Percentiles rank a stretch among this genome's conserved stretches.
Evolutionary conservation across 2,797 vertebrate species (phyloP).

Genomic region (Meda fulgida): DNA sequence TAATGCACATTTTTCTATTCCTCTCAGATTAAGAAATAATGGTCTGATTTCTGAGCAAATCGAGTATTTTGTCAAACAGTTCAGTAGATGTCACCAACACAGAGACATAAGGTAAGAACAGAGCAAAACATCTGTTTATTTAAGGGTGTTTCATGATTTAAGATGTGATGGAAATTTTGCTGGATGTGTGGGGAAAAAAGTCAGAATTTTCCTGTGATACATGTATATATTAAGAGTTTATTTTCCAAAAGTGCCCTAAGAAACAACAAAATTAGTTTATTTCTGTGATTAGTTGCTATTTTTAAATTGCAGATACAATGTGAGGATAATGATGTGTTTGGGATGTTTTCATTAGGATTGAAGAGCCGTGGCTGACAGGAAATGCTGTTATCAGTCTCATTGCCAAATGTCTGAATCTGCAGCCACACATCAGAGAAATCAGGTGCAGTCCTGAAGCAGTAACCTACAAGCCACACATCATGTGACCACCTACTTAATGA

Average conservation of each 20-base stretch:
- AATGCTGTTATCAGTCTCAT: constrained; percentile 65
- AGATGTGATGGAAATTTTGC: neutral
- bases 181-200: neutral
- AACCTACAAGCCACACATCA: neutral
- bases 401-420: constrained; percentile 62
- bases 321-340: neutral
- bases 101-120: constrained; percentile 51
- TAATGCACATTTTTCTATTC: neutral
- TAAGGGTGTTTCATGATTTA: neutral
- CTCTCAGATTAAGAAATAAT: constrained; percentile 50
- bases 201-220: neutral
- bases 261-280: neutral
- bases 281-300: neutral
- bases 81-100: constrained; percentile 1
- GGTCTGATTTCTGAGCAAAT: constrained; percentile 43
- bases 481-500: neutral
- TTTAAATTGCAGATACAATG: neutral
- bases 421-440: constrained; percentile 69
- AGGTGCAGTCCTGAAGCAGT: constrained; percentile 65
- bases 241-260: neutral
- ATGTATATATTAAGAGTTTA: neutral
- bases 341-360: constrained; percentile 69
- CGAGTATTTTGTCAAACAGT: constrained; percentile 41
- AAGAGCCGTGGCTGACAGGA: constrained; percentile 76
- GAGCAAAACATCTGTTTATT: neutral